Conservation (phyloP, 1,140 invertebrate genomes). For the Panagrolaimus sp. region DNA sequence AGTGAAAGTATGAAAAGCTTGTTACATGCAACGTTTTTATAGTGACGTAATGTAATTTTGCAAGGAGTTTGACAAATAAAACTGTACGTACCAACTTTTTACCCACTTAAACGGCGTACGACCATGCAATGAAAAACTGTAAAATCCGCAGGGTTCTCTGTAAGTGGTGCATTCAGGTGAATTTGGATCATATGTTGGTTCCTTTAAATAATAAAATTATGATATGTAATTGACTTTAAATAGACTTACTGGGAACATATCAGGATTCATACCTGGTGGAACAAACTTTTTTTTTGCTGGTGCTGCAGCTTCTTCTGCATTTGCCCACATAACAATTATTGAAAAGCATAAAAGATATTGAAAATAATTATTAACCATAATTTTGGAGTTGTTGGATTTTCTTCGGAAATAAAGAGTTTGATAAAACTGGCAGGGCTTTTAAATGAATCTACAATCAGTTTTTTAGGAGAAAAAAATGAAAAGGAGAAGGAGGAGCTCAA, state of each 20-base stretch:
- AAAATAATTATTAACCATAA: background rate
- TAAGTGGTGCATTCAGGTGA: conserved; percentile 38
- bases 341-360: background rate
- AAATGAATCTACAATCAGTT: conserved; percentile 3
- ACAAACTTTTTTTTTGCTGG: background rate
- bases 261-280: conserved; percentile 27
- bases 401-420: background rate
- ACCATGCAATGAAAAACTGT: conserved; percentile 40
- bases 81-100: conserved; percentile 41
- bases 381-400: background rate
- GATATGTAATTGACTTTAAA: conserved; percentile 17
- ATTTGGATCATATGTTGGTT: conserved; percentile 34
- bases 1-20: background rate
- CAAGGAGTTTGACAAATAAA: conserved; percentile 8
- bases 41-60: too few species aligned
- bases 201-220: conserved; percentile 25
- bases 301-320: background rate
- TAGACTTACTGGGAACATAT: conserved; percentile 29
- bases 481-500: background rate
- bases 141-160: conserved; percentile 44
- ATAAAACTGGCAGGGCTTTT: background rate
- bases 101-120: conserved; percentile 44
- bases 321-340: conserved; percentile 3
- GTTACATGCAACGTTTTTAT: background rate
- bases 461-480: background rate